Conservation (phyloP, 2,113 vertebrate species). For the Petrocephalus microphthalmus region DNA sequence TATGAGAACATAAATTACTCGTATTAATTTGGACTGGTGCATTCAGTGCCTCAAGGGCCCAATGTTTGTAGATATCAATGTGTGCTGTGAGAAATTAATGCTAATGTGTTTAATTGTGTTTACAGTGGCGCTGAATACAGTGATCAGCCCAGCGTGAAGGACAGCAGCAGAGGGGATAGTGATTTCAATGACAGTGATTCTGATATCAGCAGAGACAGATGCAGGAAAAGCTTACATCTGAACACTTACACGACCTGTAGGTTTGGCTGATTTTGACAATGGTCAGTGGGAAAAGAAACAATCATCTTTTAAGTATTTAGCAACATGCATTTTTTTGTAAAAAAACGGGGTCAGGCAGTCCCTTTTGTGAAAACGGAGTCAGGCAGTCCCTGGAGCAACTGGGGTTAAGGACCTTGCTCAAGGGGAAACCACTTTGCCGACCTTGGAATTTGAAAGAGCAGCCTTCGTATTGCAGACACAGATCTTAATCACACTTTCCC, state of each 20-base stretch:
- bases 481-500: neutral
- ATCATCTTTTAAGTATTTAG: neutral
- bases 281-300: neutral
- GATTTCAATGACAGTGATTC: constrained; percentile 68
- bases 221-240: constrained; percentile 38
- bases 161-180: constrained; percentile 65
- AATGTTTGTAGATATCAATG: neutral
- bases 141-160: constrained; percentile 68
- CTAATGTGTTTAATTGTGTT: constrained; percentile 46
- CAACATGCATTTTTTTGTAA: neutral
- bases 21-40: neutral
- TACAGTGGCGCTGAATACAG: constrained; percentile 52
- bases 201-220: constrained; percentile 49
- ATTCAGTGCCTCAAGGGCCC: neutral
- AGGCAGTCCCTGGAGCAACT: constrained; percentile 35
- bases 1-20: neutral
- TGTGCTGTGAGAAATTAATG: neutral
- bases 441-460: neutral
- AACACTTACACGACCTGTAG: constrained; percentile 18
- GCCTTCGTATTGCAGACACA: neutral
- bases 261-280: constrained; percentile 46
- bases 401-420: neutral
- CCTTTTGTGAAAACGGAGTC: constrained; percentile 28
- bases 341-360: constrained; percentile 19
- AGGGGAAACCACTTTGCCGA: neutral